Evolutionary conservation across 2,888 invertebrate species (phyloP), one percentile per base, ranked within the genome.

Genomic region (Zaprionus lineosus): DNA sequence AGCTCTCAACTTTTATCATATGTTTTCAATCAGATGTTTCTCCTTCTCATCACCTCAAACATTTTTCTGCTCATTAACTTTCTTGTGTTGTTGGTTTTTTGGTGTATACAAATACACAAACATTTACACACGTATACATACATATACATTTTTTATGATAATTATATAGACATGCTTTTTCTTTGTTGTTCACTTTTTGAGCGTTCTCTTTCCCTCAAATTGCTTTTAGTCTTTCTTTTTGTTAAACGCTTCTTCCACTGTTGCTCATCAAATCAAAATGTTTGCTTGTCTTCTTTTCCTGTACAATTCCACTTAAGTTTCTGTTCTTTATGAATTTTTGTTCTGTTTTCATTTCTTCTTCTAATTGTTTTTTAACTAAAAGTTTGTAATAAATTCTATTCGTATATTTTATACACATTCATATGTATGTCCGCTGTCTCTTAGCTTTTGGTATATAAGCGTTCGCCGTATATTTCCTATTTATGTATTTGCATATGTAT

Each of bases 331-430:
- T 46, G 12, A 24, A 28, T 39, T 57, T 47, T 51, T 59, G 29
- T 33, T 12, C 31, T 9, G 19, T 52, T 55, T 11, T 29, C 41
- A 2, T 28, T 47, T 19, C 46, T 36, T 29, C 11, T 29, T 46
- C 11, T n/a, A n/a, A n/a, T n/a, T 57, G 24, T 52, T 48, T n/a
- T 59, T 66, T 37, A 44, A 44, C 60, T 63, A 48, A 57, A 56
- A 77, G 82, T 72, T 29, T 77, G 84, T 81, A 77, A 84, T 81
- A 84, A 78, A 68, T 84, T 84, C 62, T 73, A 39, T 61, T 63
- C 44, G 50, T 62, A 36, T 61, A 51, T 48, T 61, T 31, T 51
- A 51, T 33, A 19, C 34, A 56, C 4, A 16, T 39, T 40, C 14
- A 29, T 44, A 53, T 21, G 21, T 46, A n/a, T n/a, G n/a, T n/a